These are phyloP conservation scores for Labia minor DNA, from an alignment of 2,888 invertebrate genomes.

Conservation along the genomic window DNA sequence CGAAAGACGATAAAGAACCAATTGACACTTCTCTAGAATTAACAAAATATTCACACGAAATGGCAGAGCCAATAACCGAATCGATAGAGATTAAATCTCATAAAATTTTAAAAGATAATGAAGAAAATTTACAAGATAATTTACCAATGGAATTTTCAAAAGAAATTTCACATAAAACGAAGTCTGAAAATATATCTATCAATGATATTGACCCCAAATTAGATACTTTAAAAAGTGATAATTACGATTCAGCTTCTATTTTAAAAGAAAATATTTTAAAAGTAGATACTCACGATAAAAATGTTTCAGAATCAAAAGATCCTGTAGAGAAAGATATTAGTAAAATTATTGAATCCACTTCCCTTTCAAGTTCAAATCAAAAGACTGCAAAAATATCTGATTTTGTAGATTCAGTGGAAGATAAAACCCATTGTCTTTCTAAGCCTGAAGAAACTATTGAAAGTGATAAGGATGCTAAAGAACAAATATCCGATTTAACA, in stretches of 20 bases:
- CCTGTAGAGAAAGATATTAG: background rate
- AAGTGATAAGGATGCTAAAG: background rate
- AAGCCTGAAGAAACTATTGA: background rate
- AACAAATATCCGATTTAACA: slow-evolving; percentile 9
- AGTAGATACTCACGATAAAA: background rate
- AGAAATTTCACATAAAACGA: background rate
- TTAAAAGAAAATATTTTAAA: background rate
- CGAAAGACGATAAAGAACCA: background rate
- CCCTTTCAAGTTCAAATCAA: background rate
- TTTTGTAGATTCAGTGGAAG: no score
- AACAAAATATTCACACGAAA: background rate
- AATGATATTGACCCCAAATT: background rate
- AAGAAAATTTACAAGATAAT: background rate
- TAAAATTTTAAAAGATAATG: background rate
- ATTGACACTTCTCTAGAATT: no score
- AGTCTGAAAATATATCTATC: background rate
- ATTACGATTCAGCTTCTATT: background rate
- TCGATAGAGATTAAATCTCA: no score
- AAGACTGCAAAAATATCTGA: background rate
- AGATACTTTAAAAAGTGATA: background rate
- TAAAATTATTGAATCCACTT: background rate
- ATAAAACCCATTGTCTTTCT: background rate
- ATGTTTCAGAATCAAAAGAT: no score
- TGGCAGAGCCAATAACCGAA: no score
- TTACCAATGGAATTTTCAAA: background rate